A percentile compares a stretch with the other conserved stretches of the same genome.
Evolutionary conservation across 2,797 vertebrate genomes (phyloP).

Genomic region (Anableps anableps): DNA sequence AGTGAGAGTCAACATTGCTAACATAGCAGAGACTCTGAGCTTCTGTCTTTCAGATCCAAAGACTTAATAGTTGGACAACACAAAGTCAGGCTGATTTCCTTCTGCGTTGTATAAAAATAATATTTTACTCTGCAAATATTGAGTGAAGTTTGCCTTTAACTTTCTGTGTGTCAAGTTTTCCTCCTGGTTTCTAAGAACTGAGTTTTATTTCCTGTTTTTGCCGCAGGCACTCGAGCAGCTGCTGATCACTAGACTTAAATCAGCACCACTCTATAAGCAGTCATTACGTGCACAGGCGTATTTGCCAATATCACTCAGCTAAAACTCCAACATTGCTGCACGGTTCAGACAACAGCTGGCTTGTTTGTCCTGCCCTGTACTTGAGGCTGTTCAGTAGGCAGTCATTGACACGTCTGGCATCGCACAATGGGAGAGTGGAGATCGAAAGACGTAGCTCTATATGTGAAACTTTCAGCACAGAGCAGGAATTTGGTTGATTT

Average conservation of each 20-base stretch:
- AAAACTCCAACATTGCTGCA: constrained; percentile 25
- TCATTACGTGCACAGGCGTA: constrained; percentile 56
- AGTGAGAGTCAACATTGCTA: background rate
- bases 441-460: constrained; percentile 50
- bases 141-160: constrained; percentile 27
- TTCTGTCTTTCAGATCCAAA: background rate
- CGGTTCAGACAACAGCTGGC: constrained; percentile 19
- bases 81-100: constrained; percentile 1
- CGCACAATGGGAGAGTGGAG: constrained; percentile 43
- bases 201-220: constrained; percentile 57
- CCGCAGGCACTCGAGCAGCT: constrained; percentile 57
- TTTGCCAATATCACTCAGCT: constrained; percentile 48
- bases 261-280: constrained; percentile 49
- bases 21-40: background rate
- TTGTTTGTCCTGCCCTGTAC: constrained; percentile 40
- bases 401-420: constrained; percentile 54
- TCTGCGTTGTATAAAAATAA: background rate
- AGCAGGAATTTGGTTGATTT: constrained; percentile 53
- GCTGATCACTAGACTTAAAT: constrained; percentile 63
- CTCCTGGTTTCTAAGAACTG: constrained; percentile 50
- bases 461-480: constrained; percentile 51
- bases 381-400: constrained; percentile 28
- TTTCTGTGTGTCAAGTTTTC: constrained; percentile 33
- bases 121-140: background rate
- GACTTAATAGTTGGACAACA: background rate